Evolutionary conservation across 37 sponge, comb jelly and placozoan genomes (phyloP), one percentile per base, ranked within the genome.

Genomic region (Ianthella basta): DNA sequence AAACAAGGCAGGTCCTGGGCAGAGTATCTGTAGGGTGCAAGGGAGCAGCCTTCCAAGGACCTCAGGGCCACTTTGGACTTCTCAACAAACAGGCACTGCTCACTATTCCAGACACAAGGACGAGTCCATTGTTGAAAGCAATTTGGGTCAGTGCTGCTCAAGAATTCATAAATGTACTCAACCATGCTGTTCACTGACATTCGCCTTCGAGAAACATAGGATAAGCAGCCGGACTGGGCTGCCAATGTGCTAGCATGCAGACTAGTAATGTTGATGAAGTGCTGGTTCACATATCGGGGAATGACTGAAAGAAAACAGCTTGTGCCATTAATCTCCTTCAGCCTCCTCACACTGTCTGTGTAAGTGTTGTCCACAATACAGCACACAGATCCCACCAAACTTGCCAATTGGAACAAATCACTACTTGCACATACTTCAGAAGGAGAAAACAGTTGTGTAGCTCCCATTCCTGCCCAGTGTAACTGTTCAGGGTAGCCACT

Each of bases 301-400:
- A 1, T 53, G 25, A 41, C 37, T 21, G 54, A 40, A 41, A 1
- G 12, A 50, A 36, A 75, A 1, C 2, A 19, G 1, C 20, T 8
- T 13, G 8, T 53, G 21, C 50, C 50, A 44, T 8, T 8, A 8
- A 23, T 23, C 2, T 24, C 10, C 40, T 19, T 14, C 19, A 50
- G 21, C 18, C 70, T n/a, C 18, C 29, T 35, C 29, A 69, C 34
- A 36, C 54, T 75, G 38, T 53, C 54, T 13, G 37, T 18, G 25
- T 75, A 75, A 21, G 16, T 23, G 24, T 75, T 24, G 18, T 39
- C 37, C 24, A 85, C 33, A 21, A 89, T 60, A 1, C 77, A 82
- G 27, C 16, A 19, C 6, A 74, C 82, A 73, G 72, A 79, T 4
- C 90, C 90, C 13, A 89, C 77, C 50, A 89, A 20, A 38, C 39